Evolutionary conservation across 2,113 vertebrate genomes (phyloP), one percentile per base, ranked within the genome.

Genomic region (Trogon surrucura): DNA sequence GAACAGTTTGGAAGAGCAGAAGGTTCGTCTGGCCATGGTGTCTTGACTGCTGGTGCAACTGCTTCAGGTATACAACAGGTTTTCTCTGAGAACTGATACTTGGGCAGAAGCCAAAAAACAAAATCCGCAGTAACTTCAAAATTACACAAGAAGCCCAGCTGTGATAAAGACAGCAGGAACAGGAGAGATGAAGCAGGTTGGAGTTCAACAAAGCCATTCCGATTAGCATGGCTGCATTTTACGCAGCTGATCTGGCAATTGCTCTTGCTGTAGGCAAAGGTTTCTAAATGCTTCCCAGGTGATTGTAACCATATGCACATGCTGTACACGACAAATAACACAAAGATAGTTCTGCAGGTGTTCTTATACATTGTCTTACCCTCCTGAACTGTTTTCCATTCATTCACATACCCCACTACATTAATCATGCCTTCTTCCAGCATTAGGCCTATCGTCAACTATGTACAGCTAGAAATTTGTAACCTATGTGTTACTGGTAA

Each of bases 201-300:
- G 58, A 75, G 71, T 73, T 88, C 48, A 77, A 10, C 44, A 47
- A 60, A 72, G 58, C 50, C 0, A 1, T 41, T 51, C 71, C 15
- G 51, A 77, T 85, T 60, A 80, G 23, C 50, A 10, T 0, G 15
- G 57, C 20, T 58, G 36, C 34, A 5, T 64, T 89, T 82, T 57
- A 48, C 12, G 3, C 74, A 82, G 66, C 62, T 75, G 70, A 87
- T 77, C 36, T 0, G 0, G 27, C 70, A 89, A 88, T 50, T 57
- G n/a, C 54, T 84, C 32, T 87, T 91, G 87, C 74, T 93, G 61
- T 32, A 94, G 81, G 85, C 73, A 93, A 81, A 81, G 19, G 8
- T 26, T 88, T 82, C 79, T 77, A 65, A 95, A 65, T 45, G 22
- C 27, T 91, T 91, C 30, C 51, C 12, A 19, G 61, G 53, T 91